Percentiles rank a stretch among this genome's conserved stretches.
phyloP scores from a whole-genome alignment of 2,113 vertebrate genomes.

The Hyperopisus bebe region DNA sequence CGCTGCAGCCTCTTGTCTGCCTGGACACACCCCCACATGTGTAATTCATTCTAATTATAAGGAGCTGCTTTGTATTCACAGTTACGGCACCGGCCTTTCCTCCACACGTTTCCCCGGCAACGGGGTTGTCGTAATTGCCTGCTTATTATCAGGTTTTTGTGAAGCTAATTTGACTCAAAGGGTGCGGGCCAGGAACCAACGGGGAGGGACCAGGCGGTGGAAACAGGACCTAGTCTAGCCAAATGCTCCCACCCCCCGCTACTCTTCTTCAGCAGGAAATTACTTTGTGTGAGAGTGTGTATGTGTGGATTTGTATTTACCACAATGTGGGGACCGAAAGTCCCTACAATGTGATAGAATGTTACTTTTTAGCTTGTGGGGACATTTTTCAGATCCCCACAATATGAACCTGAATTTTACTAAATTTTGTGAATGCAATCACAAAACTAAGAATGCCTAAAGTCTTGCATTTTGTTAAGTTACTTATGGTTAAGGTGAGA shows the following conservation, averaged over 20 bases:
- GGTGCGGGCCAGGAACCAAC: background rate
- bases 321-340: background rate
- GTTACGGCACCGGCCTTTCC: background rate
- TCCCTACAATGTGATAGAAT: background rate
- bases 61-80: background rate
- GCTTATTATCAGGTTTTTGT: background rate
- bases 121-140: background rate
- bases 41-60: conserved; percentile 1
- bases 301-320: background rate
- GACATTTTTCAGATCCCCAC: background rate
- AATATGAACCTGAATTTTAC: background rate
- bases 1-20: background rate
- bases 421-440: background rate
- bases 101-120: background rate
- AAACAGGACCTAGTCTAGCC: background rate
- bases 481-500: background rate
- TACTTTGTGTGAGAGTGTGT: background rate
- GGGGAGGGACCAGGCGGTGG: background rate
- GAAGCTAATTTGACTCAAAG: background rate
- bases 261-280: background rate
- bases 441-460: background rate
- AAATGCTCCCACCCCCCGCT: background rate
- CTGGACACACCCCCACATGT: background rate
- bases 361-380: background rate
- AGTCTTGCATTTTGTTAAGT: background rate